Evolutionary conservation across 2,888 invertebrate genomes (phyloP).

Genomic region (Stramonita haemastoma): DNA sequence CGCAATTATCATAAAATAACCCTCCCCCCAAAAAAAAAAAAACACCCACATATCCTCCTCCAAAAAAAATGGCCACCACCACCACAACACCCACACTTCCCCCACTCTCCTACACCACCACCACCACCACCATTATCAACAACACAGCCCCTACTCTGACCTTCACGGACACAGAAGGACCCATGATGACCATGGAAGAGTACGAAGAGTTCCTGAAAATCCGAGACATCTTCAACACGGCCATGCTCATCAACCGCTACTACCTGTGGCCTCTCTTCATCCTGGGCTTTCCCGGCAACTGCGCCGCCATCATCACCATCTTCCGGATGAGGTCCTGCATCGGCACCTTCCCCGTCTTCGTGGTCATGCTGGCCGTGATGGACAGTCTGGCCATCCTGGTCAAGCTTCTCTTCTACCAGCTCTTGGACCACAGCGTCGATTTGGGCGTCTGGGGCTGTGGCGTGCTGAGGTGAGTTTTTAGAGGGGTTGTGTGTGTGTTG

Average conservation of each 20-base stretch:
- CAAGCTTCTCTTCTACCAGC: conserved; percentile 57
- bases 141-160: not conserved
- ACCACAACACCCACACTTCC: not conserved
- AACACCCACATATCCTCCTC: too few species aligned
- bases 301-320: conserved; percentile 61
- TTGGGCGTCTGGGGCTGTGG: conserved; percentile 55
- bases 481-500: too few species aligned
- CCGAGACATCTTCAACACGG: not conserved
- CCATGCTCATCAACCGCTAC: conserved; percentile 55
- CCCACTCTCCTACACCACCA: not conserved
- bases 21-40: too few species aligned
- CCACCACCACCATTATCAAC: not conserved
- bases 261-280: conserved; percentile 60
- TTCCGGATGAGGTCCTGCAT: conserved; percentile 56
- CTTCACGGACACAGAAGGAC: not conserved
- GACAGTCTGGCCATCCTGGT: conserved; percentile 61
- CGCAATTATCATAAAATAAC: too few species aligned
- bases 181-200: not conserved
- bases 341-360: conserved; percentile 61
- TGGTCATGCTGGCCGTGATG: conserved; percentile 61
- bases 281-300: conserved; percentile 65
- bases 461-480: not conserved
- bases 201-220: not conserved
- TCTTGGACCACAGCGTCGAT: conserved; percentile 49
- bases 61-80: not conserved